Base-by-base conservation (phyloP, 1,140 invertebrate genomes). In the Hyposmocoma kahamanoa region DNA sequence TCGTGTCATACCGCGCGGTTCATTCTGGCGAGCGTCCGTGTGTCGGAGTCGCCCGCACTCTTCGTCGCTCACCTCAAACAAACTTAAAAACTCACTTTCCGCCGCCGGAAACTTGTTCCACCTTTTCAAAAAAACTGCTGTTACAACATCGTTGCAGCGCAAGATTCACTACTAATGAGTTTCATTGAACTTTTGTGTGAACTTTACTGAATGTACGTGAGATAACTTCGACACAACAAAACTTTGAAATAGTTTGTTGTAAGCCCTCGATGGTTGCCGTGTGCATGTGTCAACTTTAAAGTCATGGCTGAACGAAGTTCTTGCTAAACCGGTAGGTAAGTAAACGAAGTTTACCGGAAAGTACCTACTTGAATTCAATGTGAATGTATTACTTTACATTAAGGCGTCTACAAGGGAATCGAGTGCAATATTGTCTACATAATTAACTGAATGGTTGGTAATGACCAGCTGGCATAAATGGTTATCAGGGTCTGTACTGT, bases 251-350 rank as follows among this genome's bases (percentile, higher is more conserved):
- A 69, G 59, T 65, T 62, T 63, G 59, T 67, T 67, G 62, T 52
- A 53, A 47, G 43, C 53, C 42, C 21, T 41, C 53, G 50, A 13
- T 32, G 36, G 18, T 26, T 50, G 46, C 50, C 41, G 62, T 70
- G 65, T 69, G 63, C 62, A 59, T 64, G 60, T 62, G 59, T 66
- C 49, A 67, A 67, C 68, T 75, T 47, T 38, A 56, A 59, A 62
- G 65, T 68, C 59, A 75, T 75, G 75, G 58, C 71, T 67, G 65
- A 58, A 60, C 72, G 57, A 66, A 72, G 68, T 68, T 66, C 67
- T 67, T 63, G 55, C 57, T 79, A 74, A 83, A 83, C 79, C 72
- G 79, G 79, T 83, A 79, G 80, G 79, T 79, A 58, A 72, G 38
- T 41, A 41, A 75, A 73, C 62, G 63, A 58, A 70, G 59, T 65